phyloP scores from a whole-genome alignment of 2,888 invertebrate species.

The Hoplodrina ambigua region DNA sequence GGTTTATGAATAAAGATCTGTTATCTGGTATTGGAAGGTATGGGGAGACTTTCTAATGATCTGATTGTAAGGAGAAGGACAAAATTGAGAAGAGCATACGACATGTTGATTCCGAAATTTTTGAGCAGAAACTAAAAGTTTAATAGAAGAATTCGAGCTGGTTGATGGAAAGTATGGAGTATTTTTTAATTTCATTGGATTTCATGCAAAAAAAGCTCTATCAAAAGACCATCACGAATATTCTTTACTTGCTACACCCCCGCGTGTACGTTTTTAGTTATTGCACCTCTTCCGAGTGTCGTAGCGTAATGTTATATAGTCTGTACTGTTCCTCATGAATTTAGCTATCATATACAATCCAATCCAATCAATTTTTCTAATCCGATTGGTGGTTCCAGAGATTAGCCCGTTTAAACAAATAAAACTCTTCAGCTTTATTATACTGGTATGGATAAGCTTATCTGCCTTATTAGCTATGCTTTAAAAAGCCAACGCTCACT shows the following conservation, averaged over 20 bases:
- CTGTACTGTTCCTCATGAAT: no score
- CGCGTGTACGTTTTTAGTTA: no score
- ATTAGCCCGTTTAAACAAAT: no score
- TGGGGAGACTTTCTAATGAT: slow-evolving; percentile 17
- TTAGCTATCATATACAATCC: no score
- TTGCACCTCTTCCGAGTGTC: no score
- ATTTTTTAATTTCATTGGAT: neutral
- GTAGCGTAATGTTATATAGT: no score
- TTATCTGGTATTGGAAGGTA: slow-evolving; percentile 33
- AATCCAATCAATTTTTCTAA: no score
- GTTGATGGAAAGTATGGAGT: neutral
- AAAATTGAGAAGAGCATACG: neutral
- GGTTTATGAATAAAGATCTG: slow-evolving; percentile 41
- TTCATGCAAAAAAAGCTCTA: no score
- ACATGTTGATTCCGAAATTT: neutral
- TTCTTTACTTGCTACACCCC: no score
- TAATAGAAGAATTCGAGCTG: neutral
- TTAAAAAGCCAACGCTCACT: no score
- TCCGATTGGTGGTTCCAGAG: no score
- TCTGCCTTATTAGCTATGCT: neutral
- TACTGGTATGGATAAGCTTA: neutral
- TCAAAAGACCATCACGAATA: neutral
- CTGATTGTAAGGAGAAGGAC: neutral
- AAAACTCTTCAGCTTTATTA: no score
- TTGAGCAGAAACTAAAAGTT: neutral